Base-by-base conservation (phyloP, 2,888 invertebrate genomes). In the Meganola albula region DNA sequence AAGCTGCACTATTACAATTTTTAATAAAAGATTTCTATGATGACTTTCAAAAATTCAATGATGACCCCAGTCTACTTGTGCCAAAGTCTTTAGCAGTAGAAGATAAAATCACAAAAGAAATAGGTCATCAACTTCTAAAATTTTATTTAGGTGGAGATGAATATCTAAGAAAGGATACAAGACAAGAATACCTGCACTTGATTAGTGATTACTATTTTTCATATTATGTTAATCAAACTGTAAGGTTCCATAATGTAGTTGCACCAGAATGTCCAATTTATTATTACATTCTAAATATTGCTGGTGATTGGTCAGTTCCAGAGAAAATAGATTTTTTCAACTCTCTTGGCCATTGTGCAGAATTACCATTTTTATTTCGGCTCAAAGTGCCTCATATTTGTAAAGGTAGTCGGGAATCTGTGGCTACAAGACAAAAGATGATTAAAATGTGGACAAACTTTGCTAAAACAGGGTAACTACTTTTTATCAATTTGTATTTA, bases 391-490 rank as follows among this genome's bases (percentile, higher is more conserved):
- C 60, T 7, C 58, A 63, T 8, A 37, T 54, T 12, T 73, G 64
- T 39, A 73, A 71, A 50, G 79, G 79, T 10, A 76, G 71, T 43
- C 54, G 73, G 31, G 78, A 83, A 45, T 75, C 78, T 5, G 49
- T 75, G 2, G 63, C 44, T 24, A 79, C 75, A 9, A 71, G 76
- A 43, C 67, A 52, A 11, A 69, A 74, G 57, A 66, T 84, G 27
- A 52, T 80, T 2, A 76, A 67, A 53, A 69, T 87, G 76, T 87
- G 87, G 84, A 85, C 85, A 0, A 86, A 87, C 52, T 87, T 87
- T 54, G 85, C 87, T 21, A 85, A 78, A 70, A 74, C 67, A 48
- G 77, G 87, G 87, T 87, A 66, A 59, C 61, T n/a, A n/a, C n/a
- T 11, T 40, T 37, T 18, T 29, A 22, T 25, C 7, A 16, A 14